Evolutionary conservation across 2,888 invertebrate species (phyloP).

Genomic region (Lacanobia oleracea): DNA sequence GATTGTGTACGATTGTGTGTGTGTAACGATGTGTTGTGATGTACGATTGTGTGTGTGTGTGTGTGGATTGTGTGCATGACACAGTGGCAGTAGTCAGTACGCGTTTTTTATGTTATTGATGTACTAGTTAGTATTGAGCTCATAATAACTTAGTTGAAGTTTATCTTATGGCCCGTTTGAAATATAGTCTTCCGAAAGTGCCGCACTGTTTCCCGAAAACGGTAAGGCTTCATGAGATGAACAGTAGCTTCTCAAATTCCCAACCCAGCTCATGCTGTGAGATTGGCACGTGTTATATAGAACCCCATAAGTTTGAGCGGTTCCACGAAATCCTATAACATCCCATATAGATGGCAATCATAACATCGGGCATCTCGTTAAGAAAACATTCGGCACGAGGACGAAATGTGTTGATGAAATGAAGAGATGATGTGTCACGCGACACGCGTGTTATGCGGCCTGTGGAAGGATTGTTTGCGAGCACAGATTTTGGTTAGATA

Average conservation of each 20-base stretch:
- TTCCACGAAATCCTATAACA: conserved; percentile 36
- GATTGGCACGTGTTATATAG: conserved; percentile 32
- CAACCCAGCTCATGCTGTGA: conserved; percentile 16
- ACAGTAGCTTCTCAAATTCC: no score
- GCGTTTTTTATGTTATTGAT: not conserved
- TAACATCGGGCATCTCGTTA: conserved; percentile 18
- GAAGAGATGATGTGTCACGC: conserved; percentile 6
- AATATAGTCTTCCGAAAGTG: no score
- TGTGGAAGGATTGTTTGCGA: not conserved
- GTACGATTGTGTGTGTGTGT: no score
- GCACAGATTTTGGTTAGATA: not conserved
- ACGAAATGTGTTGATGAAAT: not conserved
- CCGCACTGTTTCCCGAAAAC: no score
- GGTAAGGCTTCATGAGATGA: no score
- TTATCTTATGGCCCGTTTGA: no score
- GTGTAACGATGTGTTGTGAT: no score
- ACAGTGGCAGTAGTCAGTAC: not conserved
- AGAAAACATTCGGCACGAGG: conserved; percentile 47
- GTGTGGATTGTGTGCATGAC: no score
- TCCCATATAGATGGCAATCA: conserved; percentile 27
- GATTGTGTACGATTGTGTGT: no score
- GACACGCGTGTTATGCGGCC: not conserved
- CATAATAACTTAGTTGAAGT: no score
- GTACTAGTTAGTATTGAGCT: no score
- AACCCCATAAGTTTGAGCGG: not conserved